These are phyloP conservation scores for Magallana angulata DNA, from an alignment of 1,140 invertebrate species.

Conservation along the genomic window DNA sequence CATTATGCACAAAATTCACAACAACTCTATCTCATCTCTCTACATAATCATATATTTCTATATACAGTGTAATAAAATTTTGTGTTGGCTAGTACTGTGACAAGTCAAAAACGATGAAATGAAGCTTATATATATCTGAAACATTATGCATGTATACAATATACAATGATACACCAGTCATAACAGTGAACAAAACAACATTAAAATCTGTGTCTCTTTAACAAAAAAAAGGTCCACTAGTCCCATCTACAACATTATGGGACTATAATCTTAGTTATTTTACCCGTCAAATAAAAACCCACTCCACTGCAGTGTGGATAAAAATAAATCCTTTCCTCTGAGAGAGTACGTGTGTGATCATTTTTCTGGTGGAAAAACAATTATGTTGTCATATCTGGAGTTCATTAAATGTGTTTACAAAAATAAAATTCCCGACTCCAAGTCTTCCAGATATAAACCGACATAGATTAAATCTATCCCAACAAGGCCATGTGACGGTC, in stretches of 20 bases:
- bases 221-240: conserved; percentile 1
- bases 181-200: conserved; percentile 33
- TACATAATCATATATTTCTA: not conserved
- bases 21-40: conserved; percentile 5
- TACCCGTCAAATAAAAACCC: conserved; percentile 35
- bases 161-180: conserved; percentile 9
- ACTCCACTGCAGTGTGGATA: not conserved
- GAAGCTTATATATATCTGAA: not conserved
- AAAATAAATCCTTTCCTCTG: no score
- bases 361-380: no score
- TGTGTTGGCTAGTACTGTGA: conserved; percentile 18
- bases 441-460: not conserved
- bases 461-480: conserved; percentile 13
- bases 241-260: conserved; percentile 30
- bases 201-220: conserved; percentile 38
- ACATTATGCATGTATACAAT: conserved; percentile 20
- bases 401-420: conserved; percentile 20
- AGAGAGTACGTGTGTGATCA: no score
- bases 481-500: not conserved
- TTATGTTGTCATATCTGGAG: not conserved
- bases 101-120: conserved; percentile 6
- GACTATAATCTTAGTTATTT: conserved; percentile 23
- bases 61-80: not conserved
- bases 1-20: conserved; percentile 14
- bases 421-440: not conserved